Conservation (phyloP, 1,140 invertebrate genomes). For the Gyrodactylus bullatarudis region DNA sequence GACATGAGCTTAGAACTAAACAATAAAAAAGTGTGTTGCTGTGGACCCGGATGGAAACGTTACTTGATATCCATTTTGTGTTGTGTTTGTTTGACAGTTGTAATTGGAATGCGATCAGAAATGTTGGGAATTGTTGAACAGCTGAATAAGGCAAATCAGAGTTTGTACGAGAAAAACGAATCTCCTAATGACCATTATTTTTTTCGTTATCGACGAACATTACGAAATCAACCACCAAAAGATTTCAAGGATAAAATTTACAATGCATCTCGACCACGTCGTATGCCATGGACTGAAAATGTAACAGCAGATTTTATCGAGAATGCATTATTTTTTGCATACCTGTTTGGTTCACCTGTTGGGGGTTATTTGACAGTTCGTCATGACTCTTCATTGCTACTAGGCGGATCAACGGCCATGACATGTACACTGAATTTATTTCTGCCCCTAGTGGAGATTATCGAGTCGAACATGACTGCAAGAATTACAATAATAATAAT, state of each 20-base stretch:
- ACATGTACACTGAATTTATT: slow-evolving; percentile 5
- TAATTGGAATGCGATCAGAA: slow-evolving; percentile 7
- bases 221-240: too few species aligned
- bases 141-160: slow-evolving; percentile 5
- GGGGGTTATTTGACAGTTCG: slow-evolving; percentile 5
- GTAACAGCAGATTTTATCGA: slow-evolving; percentile 5
- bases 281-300: not conserved
- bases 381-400: slow-evolving; percentile 2
- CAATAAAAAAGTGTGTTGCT: slow-evolving; percentile 5
- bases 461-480: not conserved
- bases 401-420: slow-evolving; percentile 5
- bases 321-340: slow-evolving; percentile 6
- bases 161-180: not conserved
- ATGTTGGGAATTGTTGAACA: slow-evolving; percentile 4
- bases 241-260: too few species aligned
- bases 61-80: slow-evolving; percentile 3
- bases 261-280: not conserved
- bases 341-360: not conserved
- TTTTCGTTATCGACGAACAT: not conserved
- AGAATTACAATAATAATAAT: slow-evolving; percentile 4
- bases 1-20: not conserved
- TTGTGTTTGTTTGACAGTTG: not conserved
- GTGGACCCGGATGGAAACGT: slow-evolving; percentile 3
- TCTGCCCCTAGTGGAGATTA: not conserved
- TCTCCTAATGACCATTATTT: not conserved